phyloP scores from a whole-genome alignment of 2,113 vertebrate genomes.

The Aphyosemion australe region DNA sequence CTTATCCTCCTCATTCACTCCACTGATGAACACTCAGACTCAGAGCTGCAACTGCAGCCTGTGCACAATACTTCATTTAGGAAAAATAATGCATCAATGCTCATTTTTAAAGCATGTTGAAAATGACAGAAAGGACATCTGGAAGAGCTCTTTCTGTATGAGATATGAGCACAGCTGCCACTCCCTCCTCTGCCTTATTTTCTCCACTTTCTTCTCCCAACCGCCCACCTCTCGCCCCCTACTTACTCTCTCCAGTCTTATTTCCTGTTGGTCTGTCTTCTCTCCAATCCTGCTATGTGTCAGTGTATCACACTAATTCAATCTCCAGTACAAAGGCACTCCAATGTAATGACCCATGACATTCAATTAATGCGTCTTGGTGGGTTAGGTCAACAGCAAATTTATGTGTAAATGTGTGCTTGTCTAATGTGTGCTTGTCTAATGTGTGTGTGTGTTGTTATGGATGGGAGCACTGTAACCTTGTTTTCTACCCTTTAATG shows the following conservation, averaged over 20 bases:
- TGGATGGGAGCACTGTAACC: constrained; percentile 8
- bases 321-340: constrained; percentile 60
- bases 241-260: constrained; percentile 42
- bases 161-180: constrained; percentile 53
- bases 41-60: constrained; percentile 16
- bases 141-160: constrained; percentile 17
- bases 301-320: constrained; percentile 68
- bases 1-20: constrained; percentile 11
- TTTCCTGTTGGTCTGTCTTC: constrained; percentile 66
- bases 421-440: constrained; percentile 17
- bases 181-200: constrained; percentile 41
- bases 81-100: constrained; percentile 12
- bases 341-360: constrained; percentile 66
- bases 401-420: constrained; percentile 27
- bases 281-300: constrained; percentile 57
- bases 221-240: constrained; percentile 51
- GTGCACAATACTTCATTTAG: constrained; percentile 1
- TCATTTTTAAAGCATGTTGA: constrained; percentile 15
- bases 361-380: constrained; percentile 67
- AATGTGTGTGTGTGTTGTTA: constrained; percentile 7
- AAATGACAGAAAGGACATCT: constrained; percentile 9
- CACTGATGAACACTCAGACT: constrained; percentile 22
- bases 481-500: neutral
- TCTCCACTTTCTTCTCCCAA: constrained; percentile 27
- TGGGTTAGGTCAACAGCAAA: constrained; percentile 53